Evolutionary conservation across 1,140 invertebrate species (phyloP), one percentile per base, ranked within the genome.

Genomic region (Myzus persicae): DNA sequence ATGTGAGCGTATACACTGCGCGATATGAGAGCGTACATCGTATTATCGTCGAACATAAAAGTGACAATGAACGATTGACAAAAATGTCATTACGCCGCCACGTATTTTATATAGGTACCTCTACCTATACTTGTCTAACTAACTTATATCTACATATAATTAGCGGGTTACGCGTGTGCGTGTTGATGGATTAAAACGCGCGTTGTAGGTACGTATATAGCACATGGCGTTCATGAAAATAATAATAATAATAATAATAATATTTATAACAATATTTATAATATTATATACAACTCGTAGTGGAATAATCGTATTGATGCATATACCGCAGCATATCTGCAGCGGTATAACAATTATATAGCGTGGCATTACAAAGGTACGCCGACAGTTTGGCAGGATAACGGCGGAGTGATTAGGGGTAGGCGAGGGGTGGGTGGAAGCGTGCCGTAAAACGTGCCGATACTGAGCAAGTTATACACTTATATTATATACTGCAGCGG

Each of bases 21-120:
- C 59, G 59, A n/a, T 76, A 76, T 76, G 59, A 76, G 31, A 3
- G 48, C 59, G 59, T 76, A 76, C 36, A 76, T n/a, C 59, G 59
- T 76, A 76, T 76, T 76, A 76, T 76, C 59, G 59, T 76, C 31
- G 44, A 18, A n/a, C n/a, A 54, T 54, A 54, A 89, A 38, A 54
- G 48, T 89, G 88, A 89, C 88, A 89, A 89, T 89, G 88, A 89
- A 54, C 88, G 88, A 89, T 89, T 89, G 88, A 89, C 46, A 89
- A 89, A 89, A 89, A 87, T 46, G 44, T 20, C 85, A 87, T 46
- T n/a, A 89, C n/a, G 9, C 22, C 82, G 42, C 42, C 24, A 14
- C 84, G 84, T 24, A 40, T 85, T 18, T 31, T 18, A 38, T 7
- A 36, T 82, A 81, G n/a, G 11, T 81, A 81, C 24, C 59, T 76